phyloP scores from a whole-genome alignment of 2,797 vertebrate genomes.

The Pseudocheirus occidentalis region DNA sequence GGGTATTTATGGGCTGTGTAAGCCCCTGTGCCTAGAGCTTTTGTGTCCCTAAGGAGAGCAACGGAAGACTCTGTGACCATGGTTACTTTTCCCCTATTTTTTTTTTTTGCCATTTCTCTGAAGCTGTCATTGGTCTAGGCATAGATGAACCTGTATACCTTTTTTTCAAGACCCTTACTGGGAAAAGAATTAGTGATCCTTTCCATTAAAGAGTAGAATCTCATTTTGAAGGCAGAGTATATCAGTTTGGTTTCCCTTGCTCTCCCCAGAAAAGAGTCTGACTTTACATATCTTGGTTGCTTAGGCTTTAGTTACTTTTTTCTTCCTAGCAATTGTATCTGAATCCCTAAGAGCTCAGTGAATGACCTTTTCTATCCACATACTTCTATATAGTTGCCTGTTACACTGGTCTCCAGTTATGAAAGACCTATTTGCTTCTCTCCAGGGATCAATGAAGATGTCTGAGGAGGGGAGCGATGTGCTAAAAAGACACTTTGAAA shows the following conservation, averaged over 20 bases:
- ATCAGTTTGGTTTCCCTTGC: not conserved
- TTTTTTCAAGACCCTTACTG: not conserved
- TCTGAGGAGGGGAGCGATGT: not conserved
- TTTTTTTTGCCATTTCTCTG: not conserved
- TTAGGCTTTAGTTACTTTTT: not conserved
- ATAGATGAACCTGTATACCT: not conserved
- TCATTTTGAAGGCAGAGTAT: not conserved
- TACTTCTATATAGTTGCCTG: not conserved
- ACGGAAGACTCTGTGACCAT: not conserved
- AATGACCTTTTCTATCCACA: not conserved
- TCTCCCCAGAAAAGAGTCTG: not conserved
- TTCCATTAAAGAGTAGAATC: not conserved
- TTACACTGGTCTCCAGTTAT: not conserved
- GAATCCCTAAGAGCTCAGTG: not conserved
- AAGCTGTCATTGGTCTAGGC: not conserved
- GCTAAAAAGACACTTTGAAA: not conserved
- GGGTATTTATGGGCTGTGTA: not conserved
- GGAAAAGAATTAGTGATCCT: not conserved
- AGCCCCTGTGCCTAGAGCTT: not conserved
- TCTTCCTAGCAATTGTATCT: not conserved
- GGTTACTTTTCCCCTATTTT: not conserved
- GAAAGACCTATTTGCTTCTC: not conserved
- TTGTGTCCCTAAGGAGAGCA: not conserved
- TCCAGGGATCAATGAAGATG: not conserved
- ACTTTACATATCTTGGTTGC: not conserved